These are phyloP conservation scores for Lasioglossum oenotherae DNA, from an alignment of 2,888 invertebrate genomes.

Conservation along the genomic window DNA sequence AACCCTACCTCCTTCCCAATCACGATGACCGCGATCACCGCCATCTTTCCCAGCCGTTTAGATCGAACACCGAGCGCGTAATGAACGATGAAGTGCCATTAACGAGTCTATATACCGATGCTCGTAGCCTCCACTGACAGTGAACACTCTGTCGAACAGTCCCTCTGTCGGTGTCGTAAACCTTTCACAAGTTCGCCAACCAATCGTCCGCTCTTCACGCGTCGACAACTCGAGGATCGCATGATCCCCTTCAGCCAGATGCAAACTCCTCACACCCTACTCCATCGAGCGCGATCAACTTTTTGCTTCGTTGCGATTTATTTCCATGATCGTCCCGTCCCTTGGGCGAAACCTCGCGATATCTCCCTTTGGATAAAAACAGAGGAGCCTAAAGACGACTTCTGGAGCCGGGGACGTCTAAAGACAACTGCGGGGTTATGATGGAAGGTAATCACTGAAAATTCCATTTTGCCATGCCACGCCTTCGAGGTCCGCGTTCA, in stretches of 20 bases:
- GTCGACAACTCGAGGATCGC: constrained; percentile 47
- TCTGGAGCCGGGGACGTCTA: background rate
- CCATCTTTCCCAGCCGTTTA: constrained; percentile 6
- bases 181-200: constrained; percentile 58
- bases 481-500: background rate
- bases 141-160: constrained; percentile 44
- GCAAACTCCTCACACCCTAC: constrained; percentile 13
- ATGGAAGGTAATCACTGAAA: background rate
- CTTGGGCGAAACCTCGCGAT: constrained; percentile 24
- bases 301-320: constrained; percentile 49
- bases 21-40: constrained; percentile 10
- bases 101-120: constrained; percentile 39
- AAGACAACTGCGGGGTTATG: background rate
- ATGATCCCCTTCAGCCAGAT: constrained; percentile 56
- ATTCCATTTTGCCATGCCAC: background rate
- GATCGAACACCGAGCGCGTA: constrained; percentile 32
- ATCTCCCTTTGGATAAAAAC: background rate
- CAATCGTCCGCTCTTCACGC: constrained; percentile 49
- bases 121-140: constrained; percentile 46
- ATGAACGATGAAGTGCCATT: constrained; percentile 53
- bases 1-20: background rate
- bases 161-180: constrained; percentile 64
- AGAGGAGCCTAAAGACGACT: no score
- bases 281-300: constrained; percentile 7
- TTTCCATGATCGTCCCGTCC: constrained; percentile 49